Conservation (phyloP, 1,140 invertebrate genomes). For the Saccostrea cuccullata region DNA sequence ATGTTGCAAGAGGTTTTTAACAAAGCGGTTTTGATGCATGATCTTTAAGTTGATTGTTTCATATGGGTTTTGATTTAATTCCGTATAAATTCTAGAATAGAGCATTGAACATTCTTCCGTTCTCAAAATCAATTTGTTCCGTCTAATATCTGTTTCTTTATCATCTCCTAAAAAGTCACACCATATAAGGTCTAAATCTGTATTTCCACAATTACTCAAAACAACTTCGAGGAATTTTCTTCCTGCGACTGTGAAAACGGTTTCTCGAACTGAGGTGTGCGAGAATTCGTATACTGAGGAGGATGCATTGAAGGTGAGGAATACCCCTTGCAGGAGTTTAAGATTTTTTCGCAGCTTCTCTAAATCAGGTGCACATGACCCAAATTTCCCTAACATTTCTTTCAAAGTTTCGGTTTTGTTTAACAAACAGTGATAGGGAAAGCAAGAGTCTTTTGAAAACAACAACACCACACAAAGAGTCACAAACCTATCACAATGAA, state of each 20-base stretch:
- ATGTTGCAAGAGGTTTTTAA: not conserved
- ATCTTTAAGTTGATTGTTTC: not conserved
- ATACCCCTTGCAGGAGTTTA: not conserved
- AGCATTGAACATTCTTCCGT: not conserved
- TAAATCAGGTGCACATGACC: not conserved
- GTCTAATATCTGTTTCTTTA: not conserved
- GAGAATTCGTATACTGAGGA: not conserved
- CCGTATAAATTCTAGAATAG: not conserved
- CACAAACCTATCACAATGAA: not conserved
- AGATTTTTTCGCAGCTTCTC: not conserved
- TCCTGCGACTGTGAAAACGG: not conserved
- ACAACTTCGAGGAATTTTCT: not conserved
- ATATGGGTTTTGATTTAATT: slow-evolving; percentile 2
- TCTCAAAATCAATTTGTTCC: not conserved
- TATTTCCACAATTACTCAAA: not conserved
- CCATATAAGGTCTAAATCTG: not conserved
- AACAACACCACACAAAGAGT: not conserved
- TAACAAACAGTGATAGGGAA: not conserved
- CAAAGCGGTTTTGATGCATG: not conserved
- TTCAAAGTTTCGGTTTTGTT: not conserved
- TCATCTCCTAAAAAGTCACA: not conserved
- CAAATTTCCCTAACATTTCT: slow-evolving; percentile 7
- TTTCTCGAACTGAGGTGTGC: not conserved
- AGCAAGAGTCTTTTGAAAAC: slow-evolving; percentile 3
- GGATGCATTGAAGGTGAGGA: not conserved